Conservation (phyloP, 2,888 invertebrate genomes). For the Drosophila subsilvestris region DNA sequence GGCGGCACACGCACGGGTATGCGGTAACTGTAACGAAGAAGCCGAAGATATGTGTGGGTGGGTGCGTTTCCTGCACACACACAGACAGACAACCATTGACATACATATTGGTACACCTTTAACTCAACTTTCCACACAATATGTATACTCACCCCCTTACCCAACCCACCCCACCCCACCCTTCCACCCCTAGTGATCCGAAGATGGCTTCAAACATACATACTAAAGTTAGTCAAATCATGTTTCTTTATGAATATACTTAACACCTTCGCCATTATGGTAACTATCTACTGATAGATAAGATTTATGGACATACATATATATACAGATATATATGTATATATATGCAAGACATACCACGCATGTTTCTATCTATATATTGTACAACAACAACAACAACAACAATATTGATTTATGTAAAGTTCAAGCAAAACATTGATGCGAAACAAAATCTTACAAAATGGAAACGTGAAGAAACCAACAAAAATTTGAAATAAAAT, state of each 20-base stretch:
- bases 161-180: background rate
- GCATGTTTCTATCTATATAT: constrained; percentile 53
- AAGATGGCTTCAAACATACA: constrained; percentile 10
- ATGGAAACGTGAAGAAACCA: constrained; percentile 30
- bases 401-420: constrained; percentile 46
- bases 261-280: constrained; percentile 26
- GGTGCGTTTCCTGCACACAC: too few species aligned
- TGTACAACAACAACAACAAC: constrained; percentile 48
- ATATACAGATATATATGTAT: constrained; percentile 8
- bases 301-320: constrained; percentile 31
- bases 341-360: constrained; percentile 23
- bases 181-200: background rate
- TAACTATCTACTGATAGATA: constrained; percentile 25
- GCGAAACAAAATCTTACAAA: background rate
- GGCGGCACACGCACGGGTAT: background rate
- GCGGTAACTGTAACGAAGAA: background rate
- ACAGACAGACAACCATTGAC: too few species aligned
- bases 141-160: background rate
- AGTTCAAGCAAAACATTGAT: constrained; percentile 36
- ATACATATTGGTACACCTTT: background rate
- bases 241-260: constrained; percentile 48
- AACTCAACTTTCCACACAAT: background rate
- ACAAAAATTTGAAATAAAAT: constrained; percentile 16
- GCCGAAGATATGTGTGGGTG: background rate
- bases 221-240: constrained; percentile 50